These are phyloP conservation scores for Parotocinclus haroldoi DNA, from an alignment of 2,797 vertebrate genomes.

Conservation along the genomic window DNA sequence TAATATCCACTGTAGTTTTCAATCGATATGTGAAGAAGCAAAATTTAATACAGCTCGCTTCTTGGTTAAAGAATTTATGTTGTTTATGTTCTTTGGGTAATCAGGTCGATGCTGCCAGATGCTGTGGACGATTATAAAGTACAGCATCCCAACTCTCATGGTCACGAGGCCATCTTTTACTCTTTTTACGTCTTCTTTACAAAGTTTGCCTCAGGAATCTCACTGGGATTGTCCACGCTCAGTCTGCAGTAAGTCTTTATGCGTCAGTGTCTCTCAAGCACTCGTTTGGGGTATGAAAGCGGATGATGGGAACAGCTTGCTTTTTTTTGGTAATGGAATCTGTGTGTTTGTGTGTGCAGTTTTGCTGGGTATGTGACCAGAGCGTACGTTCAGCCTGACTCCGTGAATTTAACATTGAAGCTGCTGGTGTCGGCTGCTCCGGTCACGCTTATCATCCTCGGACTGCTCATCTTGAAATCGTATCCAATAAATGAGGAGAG, in stretches of 20 bases:
- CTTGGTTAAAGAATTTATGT: no score
- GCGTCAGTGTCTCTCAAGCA: no score
- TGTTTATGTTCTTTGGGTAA: background rate
- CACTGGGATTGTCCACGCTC: conserved; percentile 89
- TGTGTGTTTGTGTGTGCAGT: conserved; percentile 58
- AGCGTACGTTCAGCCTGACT: conserved; percentile 75
- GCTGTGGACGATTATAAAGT: conserved; percentile 92
- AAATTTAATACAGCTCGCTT: no score
- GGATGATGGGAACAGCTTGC: no score
- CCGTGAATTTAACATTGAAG: conserved; percentile 83
- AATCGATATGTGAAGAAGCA: no score
- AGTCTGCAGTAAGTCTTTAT: conserved; percentile 88
- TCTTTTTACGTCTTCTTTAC: conserved; percentile 97
- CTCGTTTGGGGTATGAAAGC: no score
- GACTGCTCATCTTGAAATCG: conserved; percentile 82
- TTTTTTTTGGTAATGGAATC: no score
- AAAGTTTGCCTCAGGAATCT: conserved; percentile 91
- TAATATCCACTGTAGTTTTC: no score
- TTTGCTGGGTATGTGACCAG: conserved; percentile 86
- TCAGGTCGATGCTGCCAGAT: conserved; percentile 95
- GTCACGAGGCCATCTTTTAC: conserved; percentile 93
- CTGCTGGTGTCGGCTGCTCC: conserved; percentile 85
- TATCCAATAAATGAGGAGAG: conserved; percentile 89
- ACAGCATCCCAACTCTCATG: conserved; percentile 75
- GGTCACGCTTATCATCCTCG: conserved; percentile 79